Evolutionary conservation across 2,888 invertebrate species (phyloP).

Genomic region (Deroplatys truncata): DNA sequence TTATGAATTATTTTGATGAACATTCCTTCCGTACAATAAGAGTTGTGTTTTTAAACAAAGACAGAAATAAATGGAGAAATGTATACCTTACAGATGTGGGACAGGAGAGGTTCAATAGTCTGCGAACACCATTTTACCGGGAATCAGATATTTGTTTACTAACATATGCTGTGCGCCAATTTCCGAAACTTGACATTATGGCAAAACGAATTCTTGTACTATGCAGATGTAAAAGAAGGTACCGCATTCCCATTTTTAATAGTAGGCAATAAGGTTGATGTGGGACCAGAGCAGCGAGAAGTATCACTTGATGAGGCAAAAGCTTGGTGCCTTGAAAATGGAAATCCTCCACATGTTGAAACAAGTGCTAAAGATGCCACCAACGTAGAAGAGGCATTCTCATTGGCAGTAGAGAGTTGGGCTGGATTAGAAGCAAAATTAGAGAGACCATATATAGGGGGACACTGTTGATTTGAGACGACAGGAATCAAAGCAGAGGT

Average conservation of each 20-base stretch:
- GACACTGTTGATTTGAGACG: constrained; percentile 45
- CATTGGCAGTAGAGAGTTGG: constrained; percentile 72
- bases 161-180: constrained; percentile 79
- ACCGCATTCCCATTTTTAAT: constrained; percentile 84
- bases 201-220: constrained; percentile 86
- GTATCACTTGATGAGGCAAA: constrained; percentile 71
- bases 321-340: constrained; percentile 80
- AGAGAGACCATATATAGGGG: constrained; percentile 45
- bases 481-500: constrained; percentile 31
- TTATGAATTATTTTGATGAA: constrained; percentile 93
- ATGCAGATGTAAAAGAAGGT: constrained; percentile 82
- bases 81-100: constrained; percentile 90
- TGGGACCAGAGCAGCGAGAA: constrained; percentile 62
- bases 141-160: constrained; percentile 91
- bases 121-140: constrained; percentile 89
- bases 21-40: constrained; percentile 95
- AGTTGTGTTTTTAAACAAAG: constrained; percentile 92
- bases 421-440: constrained; percentile 51
- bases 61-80: constrained; percentile 75
- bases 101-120: constrained; percentile 86
- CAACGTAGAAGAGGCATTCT: constrained; percentile 85
- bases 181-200: constrained; percentile 81
- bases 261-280: constrained; percentile 87
- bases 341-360: constrained; percentile 77
- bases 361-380: constrained; percentile 89